Evolutionary conservation across 2,113 vertebrate species (phyloP).

Genomic region (Naja naja): DNA sequence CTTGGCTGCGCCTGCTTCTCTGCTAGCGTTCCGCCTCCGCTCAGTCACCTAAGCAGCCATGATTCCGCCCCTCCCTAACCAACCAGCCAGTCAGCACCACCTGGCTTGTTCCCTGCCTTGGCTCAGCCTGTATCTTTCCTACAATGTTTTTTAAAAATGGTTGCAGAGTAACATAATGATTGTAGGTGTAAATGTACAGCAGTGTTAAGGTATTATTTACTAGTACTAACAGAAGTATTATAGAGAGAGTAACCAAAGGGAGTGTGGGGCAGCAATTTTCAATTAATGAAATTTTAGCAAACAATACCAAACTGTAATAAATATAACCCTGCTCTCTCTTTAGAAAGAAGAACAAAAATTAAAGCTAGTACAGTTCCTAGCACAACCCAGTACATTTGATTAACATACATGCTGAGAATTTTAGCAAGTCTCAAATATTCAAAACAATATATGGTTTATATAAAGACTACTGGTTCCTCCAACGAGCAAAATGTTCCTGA

Average conservation of each 20-base stretch:
- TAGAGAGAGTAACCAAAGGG: not conserved
- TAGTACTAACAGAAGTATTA: too few species aligned
- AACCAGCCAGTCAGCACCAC: too few species aligned
- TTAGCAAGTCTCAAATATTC: not conserved
- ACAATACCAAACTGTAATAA: not conserved
- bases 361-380: not conserved
- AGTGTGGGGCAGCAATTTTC: too few species aligned
- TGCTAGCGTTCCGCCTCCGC: too few species aligned
- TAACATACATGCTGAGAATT: not conserved
- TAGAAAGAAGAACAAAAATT: not conserved
- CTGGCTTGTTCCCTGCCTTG: not conserved
- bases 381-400: not conserved
- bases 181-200: not conserved
- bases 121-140: not conserved
- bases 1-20: too few species aligned
- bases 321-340: not conserved
- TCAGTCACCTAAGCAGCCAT: too few species aligned
- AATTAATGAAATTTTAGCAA: not conserved
- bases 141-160: not conserved
- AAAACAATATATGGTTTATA: not conserved
- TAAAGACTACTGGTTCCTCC: constrained; percentile 13
- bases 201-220: not conserved
- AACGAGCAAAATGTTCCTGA: constrained; percentile 37
- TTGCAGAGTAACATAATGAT: not conserved
- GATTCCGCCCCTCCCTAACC: too few species aligned